Conservation (phyloP, 2,888 invertebrate species). For the Heliconius hortense region DNA sequence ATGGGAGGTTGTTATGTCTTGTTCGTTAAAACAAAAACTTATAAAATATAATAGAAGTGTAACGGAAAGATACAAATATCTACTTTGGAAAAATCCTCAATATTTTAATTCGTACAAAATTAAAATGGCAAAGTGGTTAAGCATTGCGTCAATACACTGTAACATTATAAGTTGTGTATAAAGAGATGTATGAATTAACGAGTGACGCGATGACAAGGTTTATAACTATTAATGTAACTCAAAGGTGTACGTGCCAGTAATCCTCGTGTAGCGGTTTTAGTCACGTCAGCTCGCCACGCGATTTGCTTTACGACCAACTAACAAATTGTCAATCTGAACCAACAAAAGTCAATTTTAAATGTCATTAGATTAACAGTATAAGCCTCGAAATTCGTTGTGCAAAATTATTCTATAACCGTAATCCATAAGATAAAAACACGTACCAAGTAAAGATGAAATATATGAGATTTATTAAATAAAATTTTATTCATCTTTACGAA, state of each 20-base stretch:
- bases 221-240: slow-evolving; percentile 61
- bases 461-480: background rate
- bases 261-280: slow-evolving; percentile 57
- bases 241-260: slow-evolving; percentile 69
- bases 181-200: slow-evolving; percentile 61
- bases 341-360: slow-evolving; percentile 71
- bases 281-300: slow-evolving; percentile 66
- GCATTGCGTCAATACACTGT: background rate
- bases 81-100: too few species aligned
- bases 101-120: background rate
- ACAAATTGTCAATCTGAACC: slow-evolving; percentile 55
- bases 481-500: background rate
- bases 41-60: too few species aligned
- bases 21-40: too few species aligned
- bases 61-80: too few species aligned
- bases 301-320: slow-evolving; percentile 54
- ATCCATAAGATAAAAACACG: slow-evolving; percentile 26
- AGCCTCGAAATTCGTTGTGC: slow-evolving; percentile 52
- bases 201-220: slow-evolving; percentile 73
- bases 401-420: slow-evolving; percentile 46
- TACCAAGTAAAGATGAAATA: slow-evolving; percentile 27
- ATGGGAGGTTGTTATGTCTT: too few species aligned
- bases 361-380: slow-evolving; percentile 63
- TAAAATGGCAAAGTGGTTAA: background rate
- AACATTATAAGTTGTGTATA: slow-evolving; percentile 62